Evolutionary conservation across 2,113 vertebrate genomes (phyloP).

Genomic region (Malurus cyaneus): DNA sequence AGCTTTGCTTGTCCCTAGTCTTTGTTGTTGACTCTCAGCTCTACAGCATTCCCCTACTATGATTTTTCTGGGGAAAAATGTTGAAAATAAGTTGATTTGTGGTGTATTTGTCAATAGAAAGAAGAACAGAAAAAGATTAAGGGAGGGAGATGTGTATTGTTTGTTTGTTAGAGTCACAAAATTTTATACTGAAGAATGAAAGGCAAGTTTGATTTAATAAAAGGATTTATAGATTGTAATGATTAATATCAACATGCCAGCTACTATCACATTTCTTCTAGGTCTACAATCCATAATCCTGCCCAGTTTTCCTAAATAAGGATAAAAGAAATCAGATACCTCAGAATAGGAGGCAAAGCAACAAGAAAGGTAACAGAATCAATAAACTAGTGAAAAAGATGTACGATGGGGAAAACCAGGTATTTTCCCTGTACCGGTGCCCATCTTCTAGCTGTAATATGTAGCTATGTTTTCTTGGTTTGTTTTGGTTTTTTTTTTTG

Average conservation of each 20-base stretch:
- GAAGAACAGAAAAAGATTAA: background rate
- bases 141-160: rapidly evolving
- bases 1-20: background rate
- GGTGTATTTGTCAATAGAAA: background rate
- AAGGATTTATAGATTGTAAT: background rate
- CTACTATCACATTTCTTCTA: background rate
- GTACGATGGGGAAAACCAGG: rapidly evolving
- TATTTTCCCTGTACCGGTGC: background rate
- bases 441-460: background rate
- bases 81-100: background rate
- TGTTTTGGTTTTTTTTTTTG: background rate
- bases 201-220: background rate
- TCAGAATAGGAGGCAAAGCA: background rate
- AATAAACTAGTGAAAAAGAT: background rate
- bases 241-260: background rate
- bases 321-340: background rate
- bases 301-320: background rate
- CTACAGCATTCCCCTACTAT: background rate
- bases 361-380: background rate
- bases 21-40: background rate
- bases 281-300: background rate
- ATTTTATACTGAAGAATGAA: background rate
- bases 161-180: background rate
- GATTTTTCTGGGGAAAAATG: background rate
- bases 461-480: background rate